phyloP scores from a whole-genome alignment of 1,140 invertebrate species.

The Melitaea cinxia region DNA sequence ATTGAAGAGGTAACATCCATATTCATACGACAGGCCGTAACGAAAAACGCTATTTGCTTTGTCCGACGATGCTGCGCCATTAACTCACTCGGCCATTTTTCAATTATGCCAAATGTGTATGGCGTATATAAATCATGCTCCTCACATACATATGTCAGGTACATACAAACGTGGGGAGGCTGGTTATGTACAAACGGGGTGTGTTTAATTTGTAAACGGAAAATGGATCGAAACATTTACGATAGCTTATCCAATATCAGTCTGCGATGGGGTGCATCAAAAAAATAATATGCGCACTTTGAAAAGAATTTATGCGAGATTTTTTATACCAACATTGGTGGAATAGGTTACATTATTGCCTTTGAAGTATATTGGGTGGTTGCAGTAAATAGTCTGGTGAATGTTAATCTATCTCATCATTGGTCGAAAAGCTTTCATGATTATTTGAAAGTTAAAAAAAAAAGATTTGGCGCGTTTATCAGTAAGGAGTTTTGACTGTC shows the following conservation, averaged over 20 bases:
- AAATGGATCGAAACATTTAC: slow-evolving; percentile 63
- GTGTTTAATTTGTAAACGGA: slow-evolving; percentile 77
- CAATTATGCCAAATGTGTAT: slow-evolving; percentile 78
- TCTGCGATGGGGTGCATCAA: slow-evolving; percentile 56
- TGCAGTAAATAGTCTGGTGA: not conserved
- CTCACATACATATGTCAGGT: no score
- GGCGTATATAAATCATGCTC: slow-evolving; percentile 69
- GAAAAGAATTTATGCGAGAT: slow-evolving; percentile 55
- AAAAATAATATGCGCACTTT: slow-evolving; percentile 49
- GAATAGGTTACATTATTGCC: slow-evolving; percentile 10
- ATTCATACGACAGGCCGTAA: slow-evolving; percentile 41
- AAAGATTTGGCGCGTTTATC: no score
- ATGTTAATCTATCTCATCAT: not conserved
- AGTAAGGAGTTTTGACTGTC: no score
- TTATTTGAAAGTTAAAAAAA: not conserved
- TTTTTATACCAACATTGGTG: slow-evolving; percentile 52
- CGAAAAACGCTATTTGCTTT: slow-evolving; percentile 64
- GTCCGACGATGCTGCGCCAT: slow-evolving; percentile 56
- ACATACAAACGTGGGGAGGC: slow-evolving; percentile 38
- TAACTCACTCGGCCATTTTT: slow-evolving; percentile 70
- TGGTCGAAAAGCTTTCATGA: not conserved
- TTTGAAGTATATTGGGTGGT: slow-evolving; percentile 7
- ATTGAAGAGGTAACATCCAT: slow-evolving; percentile 48
- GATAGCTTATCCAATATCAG: slow-evolving; percentile 60
- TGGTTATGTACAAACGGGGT: slow-evolving; percentile 49